A percentile compares a stretch with the other conserved stretches of the same genome.
phyloP scores from a whole-genome alignment of 2,888 invertebrate species.

The Alloplasta piceator region DNA sequence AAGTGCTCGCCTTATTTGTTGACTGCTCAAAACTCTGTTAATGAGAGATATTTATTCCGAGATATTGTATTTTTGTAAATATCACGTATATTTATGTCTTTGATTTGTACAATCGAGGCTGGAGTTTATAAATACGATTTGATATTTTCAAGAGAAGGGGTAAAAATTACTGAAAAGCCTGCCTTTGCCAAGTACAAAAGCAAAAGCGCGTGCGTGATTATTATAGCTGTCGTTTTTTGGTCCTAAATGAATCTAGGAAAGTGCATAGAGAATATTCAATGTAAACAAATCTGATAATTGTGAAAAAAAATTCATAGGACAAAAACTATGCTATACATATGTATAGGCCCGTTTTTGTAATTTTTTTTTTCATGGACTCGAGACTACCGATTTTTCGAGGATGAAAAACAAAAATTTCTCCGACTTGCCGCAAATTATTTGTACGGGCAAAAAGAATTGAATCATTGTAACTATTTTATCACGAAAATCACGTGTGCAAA shows the following conservation, averaged over 20 bases:
- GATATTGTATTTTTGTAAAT: conserved; percentile 79
- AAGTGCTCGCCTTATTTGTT: conserved; percentile 73
- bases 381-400: conserved; percentile 16
- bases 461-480: background rate
- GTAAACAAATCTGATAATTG: background rate
- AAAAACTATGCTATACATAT: background rate
- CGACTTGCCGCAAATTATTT: conserved; percentile 24
- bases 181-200: conserved; percentile 70
- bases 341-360: too few species aligned
- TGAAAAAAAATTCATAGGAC: background rate
- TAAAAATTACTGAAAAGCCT: conserved; percentile 56
- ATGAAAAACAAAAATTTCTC: conserved; percentile 8
- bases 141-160: conserved; percentile 18
- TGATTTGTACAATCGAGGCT: conserved; percentile 34
- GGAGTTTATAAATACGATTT: conserved; percentile 13
- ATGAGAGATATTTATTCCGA: conserved; percentile 75
- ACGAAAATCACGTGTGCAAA: background rate
- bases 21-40: conserved; percentile 72
- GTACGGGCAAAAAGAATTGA: conserved; percentile 38
- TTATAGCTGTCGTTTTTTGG: conserved; percentile 21
- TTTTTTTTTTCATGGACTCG: background rate
- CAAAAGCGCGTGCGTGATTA: conserved; percentile 30
- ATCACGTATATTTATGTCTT: conserved; percentile 62
- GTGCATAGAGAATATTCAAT: conserved; percentile 23
- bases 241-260: conserved; percentile 29